phyloP scores from a whole-genome alignment of 2,888 invertebrate species.

The Stictocephala bisonia region DNA sequence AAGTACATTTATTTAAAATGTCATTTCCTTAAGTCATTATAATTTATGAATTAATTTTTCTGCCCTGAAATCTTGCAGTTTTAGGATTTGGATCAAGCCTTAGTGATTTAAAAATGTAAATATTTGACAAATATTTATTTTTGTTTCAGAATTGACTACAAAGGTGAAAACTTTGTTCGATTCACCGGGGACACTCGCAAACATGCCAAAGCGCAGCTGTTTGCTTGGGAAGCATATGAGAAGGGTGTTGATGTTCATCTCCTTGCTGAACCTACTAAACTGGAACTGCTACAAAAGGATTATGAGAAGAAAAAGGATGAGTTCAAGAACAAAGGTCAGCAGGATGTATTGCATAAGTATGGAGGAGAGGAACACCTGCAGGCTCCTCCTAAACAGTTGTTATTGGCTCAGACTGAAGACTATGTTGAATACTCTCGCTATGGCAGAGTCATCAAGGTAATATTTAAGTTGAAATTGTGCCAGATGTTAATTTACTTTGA shows the following conservation, averaged over 20 bases:
- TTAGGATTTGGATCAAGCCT: too few relatives aligned
- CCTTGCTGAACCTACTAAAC: constrained; percentile 97
- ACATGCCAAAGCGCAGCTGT: constrained; percentile 92
- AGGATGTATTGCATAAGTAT: constrained; percentile 73
- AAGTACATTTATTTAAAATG: too few relatives aligned
- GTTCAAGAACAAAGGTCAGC: constrained; percentile 83
- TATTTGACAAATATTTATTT: neutral
- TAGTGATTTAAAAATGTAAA: too few relatives aligned
- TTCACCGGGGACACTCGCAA: constrained; percentile 93
- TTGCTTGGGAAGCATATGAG: constrained; percentile 97
- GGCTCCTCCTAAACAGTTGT: constrained; percentile 87
- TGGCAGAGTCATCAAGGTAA: constrained; percentile 76
- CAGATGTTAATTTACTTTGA: constrained; percentile 10
- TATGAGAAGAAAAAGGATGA: constrained; percentile 91
- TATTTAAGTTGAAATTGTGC: neutral
- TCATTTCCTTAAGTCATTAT: too few relatives aligned
- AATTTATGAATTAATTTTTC: too few relatives aligned
- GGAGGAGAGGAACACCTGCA: constrained; percentile 94
- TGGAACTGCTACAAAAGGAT: constrained; percentile 90
- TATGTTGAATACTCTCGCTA: constrained; percentile 96
- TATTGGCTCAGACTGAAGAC: constrained; percentile 94
- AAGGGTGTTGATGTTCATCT: constrained; percentile 94
- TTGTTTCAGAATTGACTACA: constrained; percentile 75
- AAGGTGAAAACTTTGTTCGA: constrained; percentile 96
- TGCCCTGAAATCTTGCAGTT: too few relatives aligned